Conservation (phyloP, 1,140 invertebrate species). For the Tribolium madens region DNA sequence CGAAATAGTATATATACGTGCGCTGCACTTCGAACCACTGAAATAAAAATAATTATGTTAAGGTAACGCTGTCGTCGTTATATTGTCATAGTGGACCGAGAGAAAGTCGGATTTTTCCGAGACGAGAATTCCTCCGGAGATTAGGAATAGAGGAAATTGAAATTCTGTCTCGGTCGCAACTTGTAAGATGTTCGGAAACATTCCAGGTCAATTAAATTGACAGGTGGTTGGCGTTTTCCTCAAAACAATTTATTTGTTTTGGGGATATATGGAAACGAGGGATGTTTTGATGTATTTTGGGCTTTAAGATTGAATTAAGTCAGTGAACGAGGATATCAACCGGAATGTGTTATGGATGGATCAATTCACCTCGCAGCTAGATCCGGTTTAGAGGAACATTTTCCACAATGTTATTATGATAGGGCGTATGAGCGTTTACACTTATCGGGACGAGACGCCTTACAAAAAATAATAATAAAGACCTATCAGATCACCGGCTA, state of each 20-base stretch:
- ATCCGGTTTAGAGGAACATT: neutral
- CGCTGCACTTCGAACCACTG: no score
- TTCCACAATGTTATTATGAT: neutral
- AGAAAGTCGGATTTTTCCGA: slow-evolving; percentile 8
- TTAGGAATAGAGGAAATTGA: slow-evolving; percentile 20
- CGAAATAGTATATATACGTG: no score
- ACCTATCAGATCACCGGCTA: no score
- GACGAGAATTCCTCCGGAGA: slow-evolving; percentile 16
- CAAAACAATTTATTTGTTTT: slow-evolving; percentile 19
- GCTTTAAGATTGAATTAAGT: neutral
- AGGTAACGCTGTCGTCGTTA: no score
- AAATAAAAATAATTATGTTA: no score
- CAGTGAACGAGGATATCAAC: neutral
- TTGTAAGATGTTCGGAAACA: slow-evolving; percentile 23
- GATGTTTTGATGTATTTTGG: neutral
- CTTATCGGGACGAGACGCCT: neutral
- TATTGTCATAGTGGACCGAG: neutral
- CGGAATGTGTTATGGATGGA: neutral
- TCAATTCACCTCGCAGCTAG: neutral
- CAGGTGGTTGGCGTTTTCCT: slow-evolving; percentile 10
- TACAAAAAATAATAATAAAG: no score
- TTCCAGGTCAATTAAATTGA: slow-evolving; percentile 33
- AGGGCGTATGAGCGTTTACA: neutral
- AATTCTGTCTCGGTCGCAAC: slow-evolving; percentile 23
- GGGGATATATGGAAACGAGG: slow-evolving; percentile 8